Conservation (phyloP, 1,140 invertebrate genomes). For the Bombus sibiricus region DNA sequence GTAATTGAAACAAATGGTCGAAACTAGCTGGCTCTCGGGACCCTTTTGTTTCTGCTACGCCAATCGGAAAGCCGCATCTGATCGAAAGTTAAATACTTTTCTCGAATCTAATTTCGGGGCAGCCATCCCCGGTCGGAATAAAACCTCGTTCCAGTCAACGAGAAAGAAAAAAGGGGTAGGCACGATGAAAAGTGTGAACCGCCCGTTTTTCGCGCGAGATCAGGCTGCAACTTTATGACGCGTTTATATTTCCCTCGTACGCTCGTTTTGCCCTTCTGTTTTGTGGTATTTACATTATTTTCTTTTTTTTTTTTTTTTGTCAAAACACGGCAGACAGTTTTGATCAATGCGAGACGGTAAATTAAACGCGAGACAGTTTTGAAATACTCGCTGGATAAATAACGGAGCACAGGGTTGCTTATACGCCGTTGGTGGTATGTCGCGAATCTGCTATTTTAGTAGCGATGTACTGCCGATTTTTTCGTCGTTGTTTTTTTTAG, state of each 20-base stretch:
- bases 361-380: conserved; percentile 15
- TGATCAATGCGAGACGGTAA: conserved; percentile 7
- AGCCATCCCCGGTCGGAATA: neutral
- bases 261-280: neutral
- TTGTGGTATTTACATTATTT: neutral
- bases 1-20: conserved; percentile 57
- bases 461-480: neutral
- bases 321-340: conserved; percentile 19
- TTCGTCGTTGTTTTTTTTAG: neutral
- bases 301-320: neutral
- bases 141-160: neutral
- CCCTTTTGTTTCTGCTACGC: neutral
- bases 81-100: conserved; percentile 63
- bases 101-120: conserved; percentile 54
- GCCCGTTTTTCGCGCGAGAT: neutral
- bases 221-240: neutral
- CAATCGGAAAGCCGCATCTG: conserved; percentile 3
- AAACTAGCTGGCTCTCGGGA: neutral
- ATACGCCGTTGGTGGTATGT: neutral
- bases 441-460: neutral
- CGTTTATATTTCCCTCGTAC: neutral
- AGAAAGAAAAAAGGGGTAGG: neutral
- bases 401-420: neutral
- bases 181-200: neutral
- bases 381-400: conserved; percentile 37